phyloP scores from a whole-genome alignment of 2,888 invertebrate species.

The Agrilus cyanescens region DNA sequence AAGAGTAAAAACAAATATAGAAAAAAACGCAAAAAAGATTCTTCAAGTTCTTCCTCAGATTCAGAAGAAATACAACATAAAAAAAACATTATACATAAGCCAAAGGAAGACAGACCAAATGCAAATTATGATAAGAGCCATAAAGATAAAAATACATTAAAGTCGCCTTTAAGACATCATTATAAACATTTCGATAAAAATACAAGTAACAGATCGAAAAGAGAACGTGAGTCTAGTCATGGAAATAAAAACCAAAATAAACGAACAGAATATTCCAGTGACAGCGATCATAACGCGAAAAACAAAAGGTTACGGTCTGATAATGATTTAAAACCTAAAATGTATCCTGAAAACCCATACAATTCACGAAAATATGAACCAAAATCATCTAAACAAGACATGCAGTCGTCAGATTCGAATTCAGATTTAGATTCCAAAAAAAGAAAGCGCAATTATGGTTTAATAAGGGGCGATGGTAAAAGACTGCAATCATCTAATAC shows the following conservation, averaged over 20 bases:
- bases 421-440: conserved; percentile 9
- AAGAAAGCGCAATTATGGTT: conserved; percentile 28
- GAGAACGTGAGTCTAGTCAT: neutral
- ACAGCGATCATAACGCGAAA: conserved; percentile 9
- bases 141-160: too few relatives aligned
- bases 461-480: conserved; percentile 32
- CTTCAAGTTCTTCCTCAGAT: conserved; percentile 6
- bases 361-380: too few relatives aligned
- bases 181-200: neutral
- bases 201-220: neutral
- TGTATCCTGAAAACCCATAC: too few relatives aligned
- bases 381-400: too few relatives aligned
- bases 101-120: neutral
- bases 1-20: conserved; percentile 8
- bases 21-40: conserved; percentile 6
- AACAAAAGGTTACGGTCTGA: conserved; percentile 8
- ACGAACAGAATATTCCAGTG: conserved; percentile 1
- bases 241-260: neutral
- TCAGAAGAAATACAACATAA: neutral
- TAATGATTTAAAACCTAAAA: neutral
- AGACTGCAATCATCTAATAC: conserved; percentile 23
- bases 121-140: neutral
- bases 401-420: conserved; percentile 9
- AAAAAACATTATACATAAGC: neutral
- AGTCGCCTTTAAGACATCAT: neutral